Conservation (phyloP, 2,113 vertebrate genomes). For the Nettapus auritus region DNA sequence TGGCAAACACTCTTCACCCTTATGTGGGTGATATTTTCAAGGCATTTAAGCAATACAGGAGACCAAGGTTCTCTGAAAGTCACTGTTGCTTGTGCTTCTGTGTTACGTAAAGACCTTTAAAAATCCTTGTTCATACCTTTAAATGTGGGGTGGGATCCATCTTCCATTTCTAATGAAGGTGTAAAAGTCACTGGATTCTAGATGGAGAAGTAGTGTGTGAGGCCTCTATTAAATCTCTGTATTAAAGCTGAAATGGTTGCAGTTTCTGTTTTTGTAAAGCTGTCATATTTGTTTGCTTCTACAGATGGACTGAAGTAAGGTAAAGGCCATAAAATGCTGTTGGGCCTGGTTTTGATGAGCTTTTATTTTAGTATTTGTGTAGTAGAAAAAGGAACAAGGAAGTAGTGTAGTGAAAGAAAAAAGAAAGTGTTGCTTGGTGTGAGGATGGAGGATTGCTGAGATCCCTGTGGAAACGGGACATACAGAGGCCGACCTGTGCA, state of each 20-base stretch:
- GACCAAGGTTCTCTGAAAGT: neutral
- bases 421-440: neutral
- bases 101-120: neutral
- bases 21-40: neutral
- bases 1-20: neutral
- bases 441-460: neutral
- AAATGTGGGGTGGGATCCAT: neutral
- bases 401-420: neutral
- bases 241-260: neutral
- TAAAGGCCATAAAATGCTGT: neutral
- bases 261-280: neutral
- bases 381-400: neutral
- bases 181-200: constrained; percentile 41
- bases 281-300: neutral
- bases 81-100: constrained; percentile 11
- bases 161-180: constrained; percentile 18
- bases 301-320: neutral
- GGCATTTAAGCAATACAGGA: neutral
- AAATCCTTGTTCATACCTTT: constrained; percentile 20
- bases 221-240: constrained; percentile 34
- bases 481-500: neutral
- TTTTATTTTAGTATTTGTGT: neutral
- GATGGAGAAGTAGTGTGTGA: neutral
- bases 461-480: neutral
- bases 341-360: neutral